phyloP scores from a whole-genome alignment of 2,113 vertebrate genomes.

The Grammomys dolichurus region DNA sequence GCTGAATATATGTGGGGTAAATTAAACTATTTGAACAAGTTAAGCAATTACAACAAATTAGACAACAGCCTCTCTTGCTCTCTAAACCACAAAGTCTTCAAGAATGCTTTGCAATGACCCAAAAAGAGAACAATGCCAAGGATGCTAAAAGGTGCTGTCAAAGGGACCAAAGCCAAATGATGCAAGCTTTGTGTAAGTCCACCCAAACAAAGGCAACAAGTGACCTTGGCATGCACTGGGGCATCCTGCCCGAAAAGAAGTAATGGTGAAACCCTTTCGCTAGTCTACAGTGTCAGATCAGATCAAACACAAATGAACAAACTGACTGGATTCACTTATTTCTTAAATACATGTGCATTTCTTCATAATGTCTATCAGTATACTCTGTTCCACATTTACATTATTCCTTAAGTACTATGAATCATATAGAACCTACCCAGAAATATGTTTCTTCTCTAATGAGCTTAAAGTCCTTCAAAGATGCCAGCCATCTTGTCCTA shows the following conservation, averaged over 20 bases:
- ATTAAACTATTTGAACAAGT: constrained; percentile 88
- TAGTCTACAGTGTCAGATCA: constrained; percentile 86
- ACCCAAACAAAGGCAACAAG: constrained; percentile 92
- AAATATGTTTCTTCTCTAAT: background rate
- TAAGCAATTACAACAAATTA: constrained; percentile 95
- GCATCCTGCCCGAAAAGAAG: constrained; percentile 85
- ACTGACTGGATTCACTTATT: constrained; percentile 73
- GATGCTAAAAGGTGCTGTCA: constrained; percentile 90
- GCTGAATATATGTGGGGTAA: constrained; percentile 84
- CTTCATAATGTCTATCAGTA: constrained; percentile 37
- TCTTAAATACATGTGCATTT: constrained; percentile 78
- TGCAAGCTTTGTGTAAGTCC: constrained; percentile 89
- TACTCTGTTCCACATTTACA: background rate
- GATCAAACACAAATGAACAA: constrained; percentile 85
- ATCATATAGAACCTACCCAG: constrained; percentile 39
- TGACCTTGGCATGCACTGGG: constrained; percentile 93
- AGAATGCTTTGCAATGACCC: constrained; percentile 91
- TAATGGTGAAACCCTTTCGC: constrained; percentile 88
- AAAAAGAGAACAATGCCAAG: constrained; percentile 89
- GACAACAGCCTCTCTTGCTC: constrained; percentile 87
- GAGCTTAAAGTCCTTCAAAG: constrained; percentile 44
- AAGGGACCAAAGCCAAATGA: constrained; percentile 85
- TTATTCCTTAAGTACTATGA: constrained; percentile 35
- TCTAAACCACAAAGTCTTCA: constrained; percentile 86
- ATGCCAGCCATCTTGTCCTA: background rate